Evolutionary conservation across 2,888 invertebrate genomes (phyloP), one percentile per base, ranked within the genome.

Genomic region (Chouioia cunea): DNA sequence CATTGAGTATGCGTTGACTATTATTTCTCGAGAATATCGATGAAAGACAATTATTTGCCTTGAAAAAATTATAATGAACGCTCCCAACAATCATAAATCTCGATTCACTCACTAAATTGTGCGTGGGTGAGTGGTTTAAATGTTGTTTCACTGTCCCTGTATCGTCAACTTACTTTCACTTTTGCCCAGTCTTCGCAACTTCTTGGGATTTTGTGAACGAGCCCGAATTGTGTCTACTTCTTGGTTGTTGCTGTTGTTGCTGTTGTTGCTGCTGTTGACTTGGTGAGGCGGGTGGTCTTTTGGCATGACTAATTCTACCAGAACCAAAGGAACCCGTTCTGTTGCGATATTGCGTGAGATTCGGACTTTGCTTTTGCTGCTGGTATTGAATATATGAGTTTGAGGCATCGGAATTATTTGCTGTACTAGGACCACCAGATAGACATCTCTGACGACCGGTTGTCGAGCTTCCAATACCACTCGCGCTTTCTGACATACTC

Each of bases 401-500:
- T 15, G 63, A 47, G 4, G 50, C 43, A 18, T 66, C 60, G 53
- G 76, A 73, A 18, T 54, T 58, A n/a, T 70, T 70, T 36, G 50
- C 82, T 36, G 80, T 79, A 64, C 82, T 83, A 1, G 85, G 81
- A 48, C 85, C 84, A 36, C 86, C 85, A 0, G 86, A 86, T 4
- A 86, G 65, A 58, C 85, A 80, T n/a, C 85, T 82, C 8, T 85
- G 79, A 23, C 85, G 79, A 63, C 77, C 80, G 8, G 74, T 78
- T 2, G 80, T 74, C 14, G 81, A 79, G 0, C 79, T 77, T 23
- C 85, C 87, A 46, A 83, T 81, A 1, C 84, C 85, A 36, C 87
- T 87, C 60, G 87, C 88, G 75, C 91, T 91, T 80, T 92, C 92
- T 0, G 91, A 92, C 14, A 91, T 88, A 77, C 91, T 92, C 71